These are phyloP conservation scores for Amiota minor DNA, from an alignment of 2,888 invertebrate genomes.

Conservation along the genomic window DNA sequence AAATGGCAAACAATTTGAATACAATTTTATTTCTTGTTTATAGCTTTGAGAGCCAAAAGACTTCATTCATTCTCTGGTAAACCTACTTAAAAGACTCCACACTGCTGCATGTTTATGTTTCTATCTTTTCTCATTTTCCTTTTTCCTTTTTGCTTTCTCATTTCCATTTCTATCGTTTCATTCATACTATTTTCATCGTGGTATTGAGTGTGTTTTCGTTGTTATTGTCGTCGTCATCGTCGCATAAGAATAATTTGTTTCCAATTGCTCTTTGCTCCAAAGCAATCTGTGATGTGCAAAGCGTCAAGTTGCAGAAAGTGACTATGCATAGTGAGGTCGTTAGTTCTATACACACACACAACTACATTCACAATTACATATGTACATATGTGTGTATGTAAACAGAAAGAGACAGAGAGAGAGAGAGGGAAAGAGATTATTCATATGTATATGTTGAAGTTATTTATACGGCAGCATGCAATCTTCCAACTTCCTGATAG, in stretches of 20 bases:
- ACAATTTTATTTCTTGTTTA: background rate
- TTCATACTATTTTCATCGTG: background rate
- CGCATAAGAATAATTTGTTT: slow-evolving; percentile 61
- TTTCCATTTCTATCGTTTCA: too few relatives aligned
- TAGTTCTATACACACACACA: background rate
- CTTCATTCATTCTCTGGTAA: background rate
- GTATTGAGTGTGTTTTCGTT: background rate
- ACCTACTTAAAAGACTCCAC: background rate
- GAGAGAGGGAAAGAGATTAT: background rate
- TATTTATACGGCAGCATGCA: slow-evolving; percentile 18
- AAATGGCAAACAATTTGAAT: slow-evolving; percentile 13
- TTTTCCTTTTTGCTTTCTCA: too few relatives aligned
- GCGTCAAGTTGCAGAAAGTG: slow-evolving; percentile 13
- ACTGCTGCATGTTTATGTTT: background rate
- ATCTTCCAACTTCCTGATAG: slow-evolving; percentile 7
- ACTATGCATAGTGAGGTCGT: background rate
- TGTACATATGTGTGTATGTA: background rate
- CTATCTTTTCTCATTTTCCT: too few relatives aligned
- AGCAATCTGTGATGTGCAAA: slow-evolving; percentile 17
- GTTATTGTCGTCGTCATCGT: background rate
- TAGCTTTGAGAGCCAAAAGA: background rate
- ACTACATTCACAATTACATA: background rate
- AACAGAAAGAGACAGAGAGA: background rate
- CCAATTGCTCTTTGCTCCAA: slow-evolving; percentile 54
- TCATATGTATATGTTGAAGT: slow-evolving; percentile 4